Evolutionary conservation across 2,888 invertebrate species (phyloP), one percentile per base, ranked within the genome.

Genomic region (Microplitis deprimator): DNA sequence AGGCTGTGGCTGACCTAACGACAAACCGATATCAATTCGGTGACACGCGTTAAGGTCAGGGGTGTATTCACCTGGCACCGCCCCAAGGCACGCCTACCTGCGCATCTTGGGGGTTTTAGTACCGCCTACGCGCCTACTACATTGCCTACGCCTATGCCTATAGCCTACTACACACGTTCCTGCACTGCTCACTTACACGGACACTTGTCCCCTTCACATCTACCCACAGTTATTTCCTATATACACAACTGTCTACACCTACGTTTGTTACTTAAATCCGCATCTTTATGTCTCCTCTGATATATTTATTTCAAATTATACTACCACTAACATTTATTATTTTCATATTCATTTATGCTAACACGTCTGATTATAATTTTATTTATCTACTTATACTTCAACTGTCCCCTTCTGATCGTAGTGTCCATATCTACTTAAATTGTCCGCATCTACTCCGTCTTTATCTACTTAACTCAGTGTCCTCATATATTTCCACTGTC

Each of bases 81-180:
- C 89, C 89, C 89, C 85, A 75, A 85, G 89, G 86, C 88, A 89
- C 89, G 89, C 89, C 89, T 86, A 89, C 88, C 88, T 87, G 88
- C 86, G 87, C 87, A 86, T 86, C 84, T 80, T 81, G 75, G 71
- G 81, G 79, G 78, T 81, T 79, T 73, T 81, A 84, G 88, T 80
- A 84, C 87, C 88, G 89, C 89, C 89, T 89, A 88, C 88, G 86
- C 82, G 83, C 64, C 79, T 75, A 69, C 77, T 76, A 65, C 80
- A 72, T 73, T 65, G 50, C 50, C 50, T 50, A 72, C 71, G 60
- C 60, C 76, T 76, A 74, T 77, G 79, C 79, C 79, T 80, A 80
- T 77, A 65, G 17, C 17, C 62, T 65, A 65, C 79, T 81, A 79
- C 75, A 77, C 65, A 68, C 59, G n/a, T 41, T 10, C 50, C 59